Evolutionary conservation across 2,113 vertebrate genomes (phyloP), one percentile per base, ranked within the genome.

Genomic region (Oxyura jamaicensis): DNA sequence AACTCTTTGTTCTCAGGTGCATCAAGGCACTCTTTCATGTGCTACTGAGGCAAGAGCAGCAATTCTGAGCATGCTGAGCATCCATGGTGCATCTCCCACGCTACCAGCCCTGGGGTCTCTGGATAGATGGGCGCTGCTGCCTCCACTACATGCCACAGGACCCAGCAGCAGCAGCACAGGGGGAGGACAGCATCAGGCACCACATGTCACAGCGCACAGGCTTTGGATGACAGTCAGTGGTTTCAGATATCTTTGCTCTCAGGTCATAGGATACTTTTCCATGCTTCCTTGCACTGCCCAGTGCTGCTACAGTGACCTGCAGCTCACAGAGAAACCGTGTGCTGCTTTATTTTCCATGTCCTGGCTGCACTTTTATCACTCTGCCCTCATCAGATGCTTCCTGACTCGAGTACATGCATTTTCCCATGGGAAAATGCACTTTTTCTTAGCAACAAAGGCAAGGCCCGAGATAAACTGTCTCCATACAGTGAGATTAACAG

Each of bases 381-480:
- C 35, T 91, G 92, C 46, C 86, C 83, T 88, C 89, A 56, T 78
- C 83, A 72, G 53, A 23, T 84, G 15, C 48, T 72, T 91, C 52
- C 83, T 84, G 86, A n/a, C 75, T 91, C 59, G 50, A 90, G 50
- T 36, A 75, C 41, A 46, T 44, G n/a, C 42, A 53, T 91, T 94
- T 90, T 86, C 73, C 52, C 0, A 0, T 68, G 77, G 73, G 66
- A 96, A 95, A 82, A 94, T 35, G 33, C 31, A 79, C 35, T 81
- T 94, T 91, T 88, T 91, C 83, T 87, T 42, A 65, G 71, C 77
- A 81, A 83, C 78, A 88, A 89, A 91, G 68, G 65, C 59, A 36
- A 79, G 58, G n/a, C 60, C 68, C 66, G 36, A 92, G 95, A 96
- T 94, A 93, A 92, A 91, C 50, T 66, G 76, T 76, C 93, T 94